phyloP scores from a whole-genome alignment of 1,140 invertebrate genomes.

The Brachionus angularis region DNA sequence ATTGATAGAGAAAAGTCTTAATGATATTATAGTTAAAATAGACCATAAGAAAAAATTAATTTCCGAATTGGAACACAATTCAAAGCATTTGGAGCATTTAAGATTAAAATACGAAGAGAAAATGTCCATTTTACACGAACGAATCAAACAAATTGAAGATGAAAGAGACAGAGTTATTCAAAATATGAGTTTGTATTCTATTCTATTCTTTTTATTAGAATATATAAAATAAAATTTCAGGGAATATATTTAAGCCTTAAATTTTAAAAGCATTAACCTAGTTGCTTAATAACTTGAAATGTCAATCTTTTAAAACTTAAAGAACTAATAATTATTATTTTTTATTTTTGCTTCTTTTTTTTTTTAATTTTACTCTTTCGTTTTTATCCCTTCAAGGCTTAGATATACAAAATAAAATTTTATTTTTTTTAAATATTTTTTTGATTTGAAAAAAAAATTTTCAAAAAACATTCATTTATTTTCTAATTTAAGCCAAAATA shows the following conservation, averaged over 20 bases:
- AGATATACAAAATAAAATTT: slow-evolving; percentile 1
- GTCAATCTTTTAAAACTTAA: too few relatives aligned
- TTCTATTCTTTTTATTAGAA: neutral
- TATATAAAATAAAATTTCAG: neutral
- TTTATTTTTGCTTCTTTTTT: too few relatives aligned
- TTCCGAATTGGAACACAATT: slow-evolving; percentile 43
- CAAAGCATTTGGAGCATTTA: neutral
- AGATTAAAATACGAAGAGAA: slow-evolving; percentile 88
- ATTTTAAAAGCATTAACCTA: too few relatives aligned
- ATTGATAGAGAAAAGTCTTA: slow-evolving; percentile 38
- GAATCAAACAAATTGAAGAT: slow-evolving; percentile 63
- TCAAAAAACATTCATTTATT: neutral
- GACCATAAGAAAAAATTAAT: slow-evolving; percentile 45
- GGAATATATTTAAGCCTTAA: neutral
- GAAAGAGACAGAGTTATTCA: slow-evolving; percentile 79
- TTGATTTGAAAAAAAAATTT: too few relatives aligned
- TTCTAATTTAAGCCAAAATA: slow-evolving; percentile 11
- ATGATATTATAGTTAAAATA: slow-evolving; percentile 38
- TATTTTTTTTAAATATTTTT: slow-evolving; percentile 26
- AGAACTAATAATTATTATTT: too few relatives aligned
- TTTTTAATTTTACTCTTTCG: too few relatives aligned
- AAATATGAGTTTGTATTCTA: slow-evolving; percentile 62
- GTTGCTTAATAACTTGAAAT: too few relatives aligned
- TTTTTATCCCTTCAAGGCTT: too few relatives aligned
- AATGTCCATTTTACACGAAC: slow-evolving; percentile 73